Percentiles rank a stretch among this genome's conserved stretches.
Evolutionary conservation across 2,797 vertebrate species (phyloP).

Genomic region (Loris lydekkerianus): DNA sequence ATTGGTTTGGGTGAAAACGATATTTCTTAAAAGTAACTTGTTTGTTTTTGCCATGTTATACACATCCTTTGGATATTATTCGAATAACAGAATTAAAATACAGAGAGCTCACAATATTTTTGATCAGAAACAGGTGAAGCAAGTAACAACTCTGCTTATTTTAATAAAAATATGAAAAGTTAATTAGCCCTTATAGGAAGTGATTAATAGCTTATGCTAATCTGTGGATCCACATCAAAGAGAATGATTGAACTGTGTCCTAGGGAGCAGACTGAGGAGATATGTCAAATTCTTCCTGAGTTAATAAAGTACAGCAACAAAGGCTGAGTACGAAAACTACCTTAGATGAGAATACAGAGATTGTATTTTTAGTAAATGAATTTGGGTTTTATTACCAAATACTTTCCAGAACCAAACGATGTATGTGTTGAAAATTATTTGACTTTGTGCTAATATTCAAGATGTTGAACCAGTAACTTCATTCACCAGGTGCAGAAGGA

Average conservation of each 20-base stretch:
- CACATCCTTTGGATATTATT: not conserved
- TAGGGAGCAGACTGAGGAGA: not conserved
- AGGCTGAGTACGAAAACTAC: not conserved
- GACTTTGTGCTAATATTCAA: not conserved
- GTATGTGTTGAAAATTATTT: not conserved
- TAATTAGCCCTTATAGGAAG: not conserved
- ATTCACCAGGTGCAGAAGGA: not conserved
- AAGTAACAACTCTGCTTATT: constrained; percentile 16
- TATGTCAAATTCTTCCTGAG: not conserved
- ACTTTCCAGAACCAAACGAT: not conserved
- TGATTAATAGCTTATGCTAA: constrained; percentile 37
- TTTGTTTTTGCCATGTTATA: not conserved
- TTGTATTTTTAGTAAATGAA: not conserved
- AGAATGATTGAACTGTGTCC: constrained; percentile 18
- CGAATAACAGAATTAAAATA: constrained; percentile 29
- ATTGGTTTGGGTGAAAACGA: not conserved
- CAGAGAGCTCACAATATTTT: not conserved
- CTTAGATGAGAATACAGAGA: not conserved
- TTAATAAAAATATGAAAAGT: constrained; percentile 47
- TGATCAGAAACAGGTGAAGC: not conserved
- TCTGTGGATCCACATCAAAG: not conserved
- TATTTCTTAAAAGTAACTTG: not conserved
- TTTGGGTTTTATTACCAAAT: constrained; percentile 11
- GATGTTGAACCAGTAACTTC: not conserved
- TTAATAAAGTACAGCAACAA: constrained; percentile 11